Percentiles rank a stretch among this genome's conserved stretches.
Evolutionary conservation across 23 tunicate species (phyloP).

Genomic region (Phallusia fumigata): DNA sequence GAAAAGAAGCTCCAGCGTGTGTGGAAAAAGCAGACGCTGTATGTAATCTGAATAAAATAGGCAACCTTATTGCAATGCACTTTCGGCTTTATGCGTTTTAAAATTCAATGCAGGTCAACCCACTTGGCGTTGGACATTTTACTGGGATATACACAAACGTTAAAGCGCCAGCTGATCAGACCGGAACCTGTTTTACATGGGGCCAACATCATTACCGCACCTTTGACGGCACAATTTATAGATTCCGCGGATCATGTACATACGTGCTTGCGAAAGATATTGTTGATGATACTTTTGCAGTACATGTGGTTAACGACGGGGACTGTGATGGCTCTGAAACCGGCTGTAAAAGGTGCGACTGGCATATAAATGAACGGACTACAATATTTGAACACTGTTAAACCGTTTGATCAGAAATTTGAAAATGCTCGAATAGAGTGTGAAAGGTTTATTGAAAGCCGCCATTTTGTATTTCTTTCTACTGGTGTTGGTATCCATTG

Average conservation of each 20-base stretch:
- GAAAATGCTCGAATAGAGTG: too few species aligned
- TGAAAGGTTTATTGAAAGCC: too few species aligned
- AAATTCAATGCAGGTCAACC: slow-evolving; percentile 56
- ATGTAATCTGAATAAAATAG: slow-evolving; percentile 6
- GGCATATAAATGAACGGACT: too few species aligned
- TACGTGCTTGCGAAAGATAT: slow-evolving; percentile 91
- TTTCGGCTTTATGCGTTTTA: not conserved
- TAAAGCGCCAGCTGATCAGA: slow-evolving; percentile 89
- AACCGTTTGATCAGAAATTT: too few species aligned
- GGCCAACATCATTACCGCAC: slow-evolving; percentile 99
- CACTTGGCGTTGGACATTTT: slow-evolving; percentile 88
- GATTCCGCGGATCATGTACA: slow-evolving; percentile 84
- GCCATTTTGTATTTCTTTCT: too few species aligned
- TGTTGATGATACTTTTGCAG: slow-evolving; percentile 61
- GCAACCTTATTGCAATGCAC: too few species aligned
- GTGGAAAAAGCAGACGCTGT: slow-evolving; percentile 78
- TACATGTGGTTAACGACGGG: slow-evolving; percentile 87
- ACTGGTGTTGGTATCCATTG: too few species aligned
- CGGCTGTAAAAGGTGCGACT: slow-evolving; percentile 62
- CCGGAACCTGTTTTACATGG: slow-evolving; percentile 99
- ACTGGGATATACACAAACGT: slow-evolving; percentile 93
- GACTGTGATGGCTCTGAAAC: slow-evolving; percentile 77
- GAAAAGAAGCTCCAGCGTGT: slow-evolving; percentile 66
- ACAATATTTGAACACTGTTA: slow-evolving; percentile 10
- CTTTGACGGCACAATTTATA: slow-evolving; percentile 89